A percentile compares a stretch with the other conserved stretches of the same genome.
phyloP scores from a whole-genome alignment of 2,113 vertebrate genomes.

The Leucopsar rothschildi region DNA sequence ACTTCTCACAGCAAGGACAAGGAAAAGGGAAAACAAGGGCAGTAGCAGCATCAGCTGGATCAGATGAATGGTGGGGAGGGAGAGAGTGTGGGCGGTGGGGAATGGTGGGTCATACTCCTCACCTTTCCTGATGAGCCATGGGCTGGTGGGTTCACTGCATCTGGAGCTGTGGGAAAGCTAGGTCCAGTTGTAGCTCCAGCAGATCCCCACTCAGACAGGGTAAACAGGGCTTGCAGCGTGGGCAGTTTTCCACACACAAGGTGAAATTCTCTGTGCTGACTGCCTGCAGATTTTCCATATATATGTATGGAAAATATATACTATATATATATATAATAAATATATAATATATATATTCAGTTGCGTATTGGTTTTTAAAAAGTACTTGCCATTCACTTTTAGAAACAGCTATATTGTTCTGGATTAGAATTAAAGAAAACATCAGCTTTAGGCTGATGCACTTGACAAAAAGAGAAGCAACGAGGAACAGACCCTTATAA shows the following conservation, averaged over 20 bases:
- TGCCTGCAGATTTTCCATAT: not conserved
- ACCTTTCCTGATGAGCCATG: fast-evolving
- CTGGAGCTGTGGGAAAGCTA: not conserved
- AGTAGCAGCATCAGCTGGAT: not conserved
- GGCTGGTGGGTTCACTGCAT: not conserved
- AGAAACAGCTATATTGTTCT: not conserved
- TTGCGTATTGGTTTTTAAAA: not conserved
- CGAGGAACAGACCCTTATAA: not conserved
- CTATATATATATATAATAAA: too few relatives aligned
- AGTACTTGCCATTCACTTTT: not conserved
- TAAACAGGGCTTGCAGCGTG: not conserved
- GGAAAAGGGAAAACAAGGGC: not conserved
- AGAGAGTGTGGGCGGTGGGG: fast-evolving
- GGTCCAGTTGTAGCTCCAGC: not conserved
- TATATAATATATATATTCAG: too few relatives aligned
- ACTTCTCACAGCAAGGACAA: not conserved
- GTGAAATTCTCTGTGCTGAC: not conserved
- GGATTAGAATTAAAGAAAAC: not conserved
- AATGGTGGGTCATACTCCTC: not conserved
- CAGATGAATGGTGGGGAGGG: not conserved
- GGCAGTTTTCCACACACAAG: not conserved
- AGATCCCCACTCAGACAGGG: not conserved
- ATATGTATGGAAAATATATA: too few relatives aligned
- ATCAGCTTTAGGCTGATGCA: not conserved
- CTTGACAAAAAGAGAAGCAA: not conserved